Conservation (phyloP, 2,113 vertebrate species). For the Pseudorasbora parva region DNA sequence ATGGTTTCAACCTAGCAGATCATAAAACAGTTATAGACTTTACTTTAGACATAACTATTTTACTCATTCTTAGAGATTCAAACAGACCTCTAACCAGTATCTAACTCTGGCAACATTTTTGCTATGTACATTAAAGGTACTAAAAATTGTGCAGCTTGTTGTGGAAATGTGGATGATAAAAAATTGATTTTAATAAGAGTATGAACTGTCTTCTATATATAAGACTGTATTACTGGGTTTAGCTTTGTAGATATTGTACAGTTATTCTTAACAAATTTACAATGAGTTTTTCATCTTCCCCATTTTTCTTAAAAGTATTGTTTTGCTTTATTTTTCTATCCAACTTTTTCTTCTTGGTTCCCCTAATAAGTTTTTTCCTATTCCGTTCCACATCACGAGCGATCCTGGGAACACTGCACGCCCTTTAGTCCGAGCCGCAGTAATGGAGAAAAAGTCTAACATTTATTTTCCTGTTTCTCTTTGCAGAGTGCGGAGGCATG, state of each 20-base stretch:
- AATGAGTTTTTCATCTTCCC: not conserved
- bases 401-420: conserved; percentile 40
- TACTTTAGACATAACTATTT: too few relatives aligned
- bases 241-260: not conserved
- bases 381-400: conserved; percentile 36
- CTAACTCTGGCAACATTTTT: too few relatives aligned
- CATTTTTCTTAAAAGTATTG: not conserved
- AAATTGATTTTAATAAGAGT: not conserved
- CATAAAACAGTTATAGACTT: too few relatives aligned
- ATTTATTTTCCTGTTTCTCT: conserved; percentile 58
- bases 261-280: not conserved
- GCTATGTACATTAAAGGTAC: too few relatives aligned
- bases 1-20: too few relatives aligned
- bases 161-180: too few relatives aligned
- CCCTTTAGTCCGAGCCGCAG: conserved; percentile 42
- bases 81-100: too few relatives aligned
- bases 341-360: conserved; percentile 3
- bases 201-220: not conserved
- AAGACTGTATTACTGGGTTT: not conserved
- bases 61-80: too few relatives aligned
- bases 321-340: conserved; percentile 40
- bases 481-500: conserved; percentile 23
- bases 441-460: conserved; percentile 45
- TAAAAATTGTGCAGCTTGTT: too few relatives aligned
- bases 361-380: conserved; percentile 35